Conservation (phyloP, 2,888 invertebrate species). For the Acrobasis suavella region DNA sequence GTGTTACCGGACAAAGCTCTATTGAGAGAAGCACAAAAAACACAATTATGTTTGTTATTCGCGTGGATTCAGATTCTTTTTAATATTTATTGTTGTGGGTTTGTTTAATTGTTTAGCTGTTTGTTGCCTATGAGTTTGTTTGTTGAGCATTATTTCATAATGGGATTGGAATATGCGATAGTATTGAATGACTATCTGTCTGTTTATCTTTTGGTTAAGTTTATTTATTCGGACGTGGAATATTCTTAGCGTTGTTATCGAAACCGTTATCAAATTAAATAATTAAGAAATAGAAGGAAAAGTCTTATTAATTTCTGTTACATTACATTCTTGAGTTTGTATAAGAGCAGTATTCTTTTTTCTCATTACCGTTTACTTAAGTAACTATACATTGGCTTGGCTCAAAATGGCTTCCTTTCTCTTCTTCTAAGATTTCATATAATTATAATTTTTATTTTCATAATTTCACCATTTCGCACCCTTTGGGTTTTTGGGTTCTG, state of each 20-base stretch:
- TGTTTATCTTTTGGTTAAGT: constrained; percentile 23
- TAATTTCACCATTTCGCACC: too few species aligned
- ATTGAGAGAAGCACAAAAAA: constrained; percentile 77
- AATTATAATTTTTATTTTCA: too few species aligned
- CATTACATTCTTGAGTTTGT: too few species aligned
- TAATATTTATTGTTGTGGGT: constrained; percentile 65
- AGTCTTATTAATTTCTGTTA: too few species aligned
- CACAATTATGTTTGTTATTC: constrained; percentile 80
- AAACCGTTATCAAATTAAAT: constrained; percentile 4
- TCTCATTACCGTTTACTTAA: too few species aligned
- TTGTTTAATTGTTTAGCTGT: constrained; percentile 40
- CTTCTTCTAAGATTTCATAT: too few species aligned
- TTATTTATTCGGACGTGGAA: constrained; percentile 29
- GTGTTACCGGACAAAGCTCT: constrained; percentile 68
- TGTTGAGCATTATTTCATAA: constrained; percentile 45
- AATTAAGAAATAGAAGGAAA: neutral
- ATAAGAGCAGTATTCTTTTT: too few species aligned
- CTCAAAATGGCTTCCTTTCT: too few species aligned
- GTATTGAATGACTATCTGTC: constrained; percentile 17
- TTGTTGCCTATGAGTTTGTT: constrained; percentile 33
- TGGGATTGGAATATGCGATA: constrained; percentile 51
- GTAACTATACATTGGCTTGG: too few species aligned
- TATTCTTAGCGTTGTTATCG: constrained; percentile 18
- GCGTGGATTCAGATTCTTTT: constrained; percentile 66
- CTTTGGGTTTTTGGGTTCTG: too few species aligned